Percentiles rank a stretch among this genome's conserved stretches.
Evolutionary conservation across 2,113 vertebrate genomes (phyloP).

Genomic region (Macroglossus sobrinus): DNA sequence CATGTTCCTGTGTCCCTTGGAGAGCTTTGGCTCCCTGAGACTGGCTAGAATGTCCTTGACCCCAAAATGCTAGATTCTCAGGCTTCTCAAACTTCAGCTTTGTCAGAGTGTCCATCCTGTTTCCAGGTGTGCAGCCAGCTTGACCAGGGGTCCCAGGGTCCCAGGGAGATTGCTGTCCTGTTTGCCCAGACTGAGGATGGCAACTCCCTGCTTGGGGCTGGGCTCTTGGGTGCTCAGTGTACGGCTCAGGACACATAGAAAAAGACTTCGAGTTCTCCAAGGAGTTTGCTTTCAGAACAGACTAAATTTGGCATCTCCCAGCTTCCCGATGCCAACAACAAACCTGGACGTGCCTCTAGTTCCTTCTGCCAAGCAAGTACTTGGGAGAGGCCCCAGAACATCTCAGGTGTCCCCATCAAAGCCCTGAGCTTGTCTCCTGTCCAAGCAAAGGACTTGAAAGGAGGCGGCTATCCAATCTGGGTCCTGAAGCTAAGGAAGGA

Average conservation of each 20-base stretch:
- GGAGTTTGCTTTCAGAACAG: not conserved
- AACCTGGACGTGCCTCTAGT: not conserved
- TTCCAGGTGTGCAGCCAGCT: not conserved
- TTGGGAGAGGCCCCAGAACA: not conserved
- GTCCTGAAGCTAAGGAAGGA: not conserved
- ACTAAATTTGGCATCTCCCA: not conserved
- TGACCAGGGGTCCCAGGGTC: not conserved
- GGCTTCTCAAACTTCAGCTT: not conserved
- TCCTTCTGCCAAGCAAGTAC: not conserved
- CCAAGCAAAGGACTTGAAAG: not conserved
- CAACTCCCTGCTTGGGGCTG: not conserved
- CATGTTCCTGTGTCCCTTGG: not conserved
- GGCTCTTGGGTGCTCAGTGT: rapidly evolving
- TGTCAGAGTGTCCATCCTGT: not conserved
- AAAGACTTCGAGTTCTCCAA: not conserved
- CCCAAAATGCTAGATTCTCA: not conserved
- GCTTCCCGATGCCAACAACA: not conserved
- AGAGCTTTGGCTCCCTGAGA: not conserved
- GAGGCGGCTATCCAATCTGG: not conserved
- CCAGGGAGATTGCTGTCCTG: not conserved
- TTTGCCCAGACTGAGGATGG: not conserved
- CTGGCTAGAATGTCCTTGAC: not conserved
- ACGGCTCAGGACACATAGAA: rapidly evolving
- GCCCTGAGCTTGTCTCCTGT: not conserved
- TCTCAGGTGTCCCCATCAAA: not conserved